Evolutionary conservation across 2,888 invertebrate genomes (phyloP), one percentile per base, ranked within the genome.

Genomic region (Lomographa bimaculata): DNA sequence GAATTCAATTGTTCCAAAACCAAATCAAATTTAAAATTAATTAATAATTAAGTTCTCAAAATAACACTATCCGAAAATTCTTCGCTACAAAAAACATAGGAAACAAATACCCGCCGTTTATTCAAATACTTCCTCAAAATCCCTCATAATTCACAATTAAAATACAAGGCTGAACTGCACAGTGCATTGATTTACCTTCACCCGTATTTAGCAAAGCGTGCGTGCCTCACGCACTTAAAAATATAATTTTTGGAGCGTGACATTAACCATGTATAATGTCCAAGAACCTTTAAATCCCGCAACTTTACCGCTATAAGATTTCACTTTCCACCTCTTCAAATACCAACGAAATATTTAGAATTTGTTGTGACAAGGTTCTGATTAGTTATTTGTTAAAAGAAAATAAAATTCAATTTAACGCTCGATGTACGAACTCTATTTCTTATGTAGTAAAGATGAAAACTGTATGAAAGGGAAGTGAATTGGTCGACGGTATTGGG

Each of bases 201-300:
- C 45, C 45, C 51, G 46, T 50, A 48, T 57, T 49, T 29, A 47
- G 48, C 55, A 45, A 51, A 55, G 28, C 10, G 44, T 68, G 78
- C 79, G 79, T 79, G 79, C 38, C 56, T 37, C 79, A 79, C 79
- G 79, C 78, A 78, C 64, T 38, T 34, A 28, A 43, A 46, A 55
- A 57, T 49, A 57, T 57, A 49, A 53, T 55, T 43, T 48, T 16
- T 16, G 11, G 18, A 43, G 39, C 41, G 30, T 56, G 57, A 56
- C 51, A 46, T 43, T 42, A 32, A 47, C 36, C 55, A 46, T 43
- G 27, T 48, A 30, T 9, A 17, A 3, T 8, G n/a, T n/a, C 26
- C 7, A 8, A 33, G 21, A 27, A 17, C 19, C n/a, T 7, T 11
- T n/a, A 19, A 19, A 19, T 7, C 10, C 2, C 11, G 5, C n/a